Base-by-base conservation (phyloP, 2,797 vertebrate genomes). In the Meda fulgida region DNA sequence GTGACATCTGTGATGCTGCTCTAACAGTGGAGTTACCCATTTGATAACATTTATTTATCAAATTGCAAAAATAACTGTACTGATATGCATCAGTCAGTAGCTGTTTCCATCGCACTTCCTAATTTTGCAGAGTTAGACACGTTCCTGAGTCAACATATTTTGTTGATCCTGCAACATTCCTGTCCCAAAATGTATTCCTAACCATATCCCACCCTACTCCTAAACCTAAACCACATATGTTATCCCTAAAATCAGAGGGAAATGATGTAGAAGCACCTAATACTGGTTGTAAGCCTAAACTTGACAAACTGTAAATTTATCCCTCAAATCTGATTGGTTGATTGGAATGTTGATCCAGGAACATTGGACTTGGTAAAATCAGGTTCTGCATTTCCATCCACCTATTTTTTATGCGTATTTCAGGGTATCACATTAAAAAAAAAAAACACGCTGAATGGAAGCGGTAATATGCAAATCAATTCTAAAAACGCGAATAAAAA, bases 41-140 rank as follows among this genome's bases (percentile, higher is more conserved):
- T 58, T 48, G 65, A 53, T 80, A 38, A 69, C 23, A 8, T 19
- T 69, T 80, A 34, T 53, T 75, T 55, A 80, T 38, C 43, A 80
- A 48, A 36, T n/a, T 9, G 43, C 63, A 80, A 58, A 40, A 26
- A 18, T 18, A 26, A 40, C 75, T 5, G 38, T 55, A 65, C 23
- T 21, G 46, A 38, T 10, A 23, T 38, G 34, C 31, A 38, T 19
- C 31, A 11, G 66, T 65, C 14, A 63, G n/a, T 14, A 16, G 11
- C 13, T 16, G 60, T 16, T n/a, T 58, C 6, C 13, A 18, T 31
- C 2, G 2, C 18, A 19, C 1, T 6, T 19, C 18, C 48, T 19
- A 6, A 51, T 51, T 19, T 19, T 51, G 18, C 18, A 0, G 46
- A 51, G 48, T 51, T 51, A 51, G 48, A 19, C 5, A 1, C 2